These are phyloP conservation scores for Hippocampus zosterae DNA, from an alignment of 2,113 vertebrate species.

Conservation along the genomic window DNA sequence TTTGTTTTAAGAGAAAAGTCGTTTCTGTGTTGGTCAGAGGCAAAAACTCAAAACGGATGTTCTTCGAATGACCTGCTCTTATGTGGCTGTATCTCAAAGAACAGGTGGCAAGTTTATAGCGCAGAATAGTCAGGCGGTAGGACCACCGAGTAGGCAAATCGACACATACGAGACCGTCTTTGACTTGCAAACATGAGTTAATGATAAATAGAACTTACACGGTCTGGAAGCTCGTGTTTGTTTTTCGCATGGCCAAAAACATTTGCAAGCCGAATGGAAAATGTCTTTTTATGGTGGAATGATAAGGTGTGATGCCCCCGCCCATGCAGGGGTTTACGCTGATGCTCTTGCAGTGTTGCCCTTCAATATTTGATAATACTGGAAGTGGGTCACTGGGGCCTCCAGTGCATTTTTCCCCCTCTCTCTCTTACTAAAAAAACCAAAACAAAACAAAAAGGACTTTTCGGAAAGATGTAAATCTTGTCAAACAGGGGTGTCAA, in stretches of 20 bases:
- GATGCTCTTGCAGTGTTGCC: not conserved
- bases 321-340: slow-evolving; percentile 4
- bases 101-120: slow-evolving; percentile 40
- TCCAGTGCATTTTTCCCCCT: slow-evolving; percentile 1
- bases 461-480: no score
- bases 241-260: not conserved
- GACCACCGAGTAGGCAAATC: not conserved
- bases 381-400: slow-evolving; percentile 50
- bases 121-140: not conserved
- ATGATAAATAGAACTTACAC: slow-evolving; percentile 2
- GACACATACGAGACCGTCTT: not conserved
- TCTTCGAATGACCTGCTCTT: not conserved
- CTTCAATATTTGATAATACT: slow-evolving; percentile 52
- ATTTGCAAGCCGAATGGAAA: not conserved
- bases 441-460: no score
- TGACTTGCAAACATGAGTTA: slow-evolving; percentile 1
- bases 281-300: not conserved
- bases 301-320: not conserved
- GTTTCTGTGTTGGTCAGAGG: not conserved
- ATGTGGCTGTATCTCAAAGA: slow-evolving; percentile 4
- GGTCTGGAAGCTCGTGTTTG: not conserved
- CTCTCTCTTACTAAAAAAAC: no score
- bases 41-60: not conserved
- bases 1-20: not conserved
- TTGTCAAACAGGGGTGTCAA: no score